These are phyloP conservation scores for Scarus forsteni DNA, from an alignment of 2,797 vertebrate species.

Conservation along the genomic window DNA sequence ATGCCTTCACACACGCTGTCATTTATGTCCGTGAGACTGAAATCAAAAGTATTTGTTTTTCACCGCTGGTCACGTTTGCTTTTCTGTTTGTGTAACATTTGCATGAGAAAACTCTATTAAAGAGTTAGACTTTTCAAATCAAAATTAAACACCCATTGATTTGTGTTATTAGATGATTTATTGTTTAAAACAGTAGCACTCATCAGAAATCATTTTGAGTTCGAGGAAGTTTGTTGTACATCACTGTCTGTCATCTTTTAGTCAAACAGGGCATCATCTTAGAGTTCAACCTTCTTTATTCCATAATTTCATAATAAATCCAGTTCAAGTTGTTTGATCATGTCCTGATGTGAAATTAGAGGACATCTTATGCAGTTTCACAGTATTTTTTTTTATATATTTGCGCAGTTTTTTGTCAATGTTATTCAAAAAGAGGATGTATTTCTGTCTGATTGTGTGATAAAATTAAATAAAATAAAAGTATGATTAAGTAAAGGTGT, in stretches of 20 bases:
- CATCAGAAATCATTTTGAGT: not conserved
- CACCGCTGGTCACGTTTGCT: conserved; percentile 4
- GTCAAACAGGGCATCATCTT: not conserved
- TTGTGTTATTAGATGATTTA: not conserved
- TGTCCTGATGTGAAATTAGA: conserved; percentile 16
- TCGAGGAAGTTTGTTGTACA: not conserved
- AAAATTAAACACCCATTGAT: not conserved
- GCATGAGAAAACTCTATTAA: conserved; percentile 4
- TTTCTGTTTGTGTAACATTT: conserved; percentile 1
- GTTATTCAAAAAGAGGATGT: conserved; percentile 28
- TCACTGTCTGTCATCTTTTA: not conserved
- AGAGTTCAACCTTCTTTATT: conserved; percentile 7
- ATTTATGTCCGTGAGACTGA: not conserved
- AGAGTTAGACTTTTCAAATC: conserved; percentile 9
- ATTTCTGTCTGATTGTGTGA: conserved; percentile 38
- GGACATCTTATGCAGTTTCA: conserved; percentile 24
- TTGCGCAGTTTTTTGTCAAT: conserved; percentile 38
- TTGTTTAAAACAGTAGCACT: not conserved
- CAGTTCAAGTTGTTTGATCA: not conserved
- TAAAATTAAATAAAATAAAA: conserved; percentile 51
- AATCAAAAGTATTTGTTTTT: not conserved
- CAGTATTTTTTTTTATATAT: conserved; percentile 39
- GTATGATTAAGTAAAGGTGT: not conserved
- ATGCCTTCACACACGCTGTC: conserved; percentile 12
- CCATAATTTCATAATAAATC: not conserved